A percentile compares a stretch with the other conserved stretches of the same genome.
These are phyloP conservation scores for Bryconaethiops microstoma DNA, from an alignment of 2,797 vertebrate genomes.

Conservation along the genomic window DNA sequence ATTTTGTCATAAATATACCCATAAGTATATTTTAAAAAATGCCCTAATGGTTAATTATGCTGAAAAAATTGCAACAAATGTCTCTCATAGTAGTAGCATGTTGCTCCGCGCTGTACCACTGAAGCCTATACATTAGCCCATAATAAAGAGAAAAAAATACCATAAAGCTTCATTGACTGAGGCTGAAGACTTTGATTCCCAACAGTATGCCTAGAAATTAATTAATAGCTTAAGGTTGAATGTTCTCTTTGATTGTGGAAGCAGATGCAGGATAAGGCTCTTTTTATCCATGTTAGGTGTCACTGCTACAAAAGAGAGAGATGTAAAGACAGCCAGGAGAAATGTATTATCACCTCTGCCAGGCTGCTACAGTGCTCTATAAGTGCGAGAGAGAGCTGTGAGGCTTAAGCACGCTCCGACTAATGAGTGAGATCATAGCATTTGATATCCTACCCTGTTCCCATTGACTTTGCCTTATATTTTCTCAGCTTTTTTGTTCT, in stretches of 20 bases:
- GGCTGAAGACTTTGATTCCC: conserved; percentile 48
- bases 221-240: conserved; percentile 59
- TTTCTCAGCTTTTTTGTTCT: background rate
- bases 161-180: conserved; percentile 39
- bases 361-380: background rate
- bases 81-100: background rate
- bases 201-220: conserved; percentile 50
- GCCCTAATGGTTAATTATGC: too few species aligned
- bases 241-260: conserved; percentile 56
- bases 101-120: conserved; percentile 8
- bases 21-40: too few species aligned
- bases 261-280: conserved; percentile 41
- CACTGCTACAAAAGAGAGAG: conserved; percentile 45
- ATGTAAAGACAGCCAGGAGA: conserved; percentile 39
- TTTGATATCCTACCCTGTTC: background rate
- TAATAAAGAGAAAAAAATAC: conserved; percentile 15
- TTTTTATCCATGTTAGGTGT: conserved; percentile 53
- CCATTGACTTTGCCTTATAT: background rate
- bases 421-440: conserved; percentile 33
- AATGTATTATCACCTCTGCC: conserved; percentile 45
- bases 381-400: conserved; percentile 30
- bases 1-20: too few species aligned
- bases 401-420: background rate
- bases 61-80: background rate
- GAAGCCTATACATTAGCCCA: conserved; percentile 31